phyloP scores from a whole-genome alignment of 23 tunicate genomes.

The Ciona savignyi region DNA sequence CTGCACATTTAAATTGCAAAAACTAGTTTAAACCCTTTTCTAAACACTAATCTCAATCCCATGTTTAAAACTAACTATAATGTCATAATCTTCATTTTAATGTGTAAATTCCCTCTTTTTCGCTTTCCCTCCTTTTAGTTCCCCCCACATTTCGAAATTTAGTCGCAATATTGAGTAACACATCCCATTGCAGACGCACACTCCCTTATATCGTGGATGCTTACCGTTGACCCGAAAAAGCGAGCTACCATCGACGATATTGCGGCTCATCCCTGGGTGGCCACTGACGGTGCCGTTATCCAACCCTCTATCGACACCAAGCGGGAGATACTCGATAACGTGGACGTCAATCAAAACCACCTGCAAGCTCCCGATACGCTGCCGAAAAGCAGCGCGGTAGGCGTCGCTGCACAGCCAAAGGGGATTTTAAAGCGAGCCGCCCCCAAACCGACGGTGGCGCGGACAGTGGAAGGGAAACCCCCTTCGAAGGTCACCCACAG shows the following conservation, averaged over 20 bases:
- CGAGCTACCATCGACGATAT: slow-evolving; percentile 66
- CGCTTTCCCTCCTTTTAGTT: too few species aligned
- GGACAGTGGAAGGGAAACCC: slow-evolving; percentile 2
- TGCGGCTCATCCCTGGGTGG: slow-evolving; percentile 38
- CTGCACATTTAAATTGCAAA: too few species aligned
- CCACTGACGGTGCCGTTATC: not conserved
- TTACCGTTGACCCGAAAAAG: slow-evolving; percentile 39
- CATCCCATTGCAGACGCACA: slow-evolving; percentile 41
- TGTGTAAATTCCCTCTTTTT: too few species aligned
- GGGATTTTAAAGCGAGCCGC: slow-evolving; percentile 13
- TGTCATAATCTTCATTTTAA: too few species aligned
- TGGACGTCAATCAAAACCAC: slow-evolving; percentile 1
- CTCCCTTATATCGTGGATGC: slow-evolving; percentile 34
- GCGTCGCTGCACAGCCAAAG: slow-evolving; percentile 1
- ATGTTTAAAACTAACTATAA: too few species aligned
- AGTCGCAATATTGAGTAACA: too few species aligned
- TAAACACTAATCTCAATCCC: too few species aligned
- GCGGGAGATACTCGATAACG: not conserved
- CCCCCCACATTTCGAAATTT: too few species aligned
- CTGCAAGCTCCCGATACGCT: not conserved
- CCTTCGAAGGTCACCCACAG: not conserved
- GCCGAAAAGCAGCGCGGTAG: not conserved
- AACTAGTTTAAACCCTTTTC: too few species aligned
- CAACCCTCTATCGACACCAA: not conserved
- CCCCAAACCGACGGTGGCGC: not conserved